Evolutionary conservation across 53 echinoderm and acorn worm species (phyloP).

Genomic region (Mesocentrotus franciscanus): DNA sequence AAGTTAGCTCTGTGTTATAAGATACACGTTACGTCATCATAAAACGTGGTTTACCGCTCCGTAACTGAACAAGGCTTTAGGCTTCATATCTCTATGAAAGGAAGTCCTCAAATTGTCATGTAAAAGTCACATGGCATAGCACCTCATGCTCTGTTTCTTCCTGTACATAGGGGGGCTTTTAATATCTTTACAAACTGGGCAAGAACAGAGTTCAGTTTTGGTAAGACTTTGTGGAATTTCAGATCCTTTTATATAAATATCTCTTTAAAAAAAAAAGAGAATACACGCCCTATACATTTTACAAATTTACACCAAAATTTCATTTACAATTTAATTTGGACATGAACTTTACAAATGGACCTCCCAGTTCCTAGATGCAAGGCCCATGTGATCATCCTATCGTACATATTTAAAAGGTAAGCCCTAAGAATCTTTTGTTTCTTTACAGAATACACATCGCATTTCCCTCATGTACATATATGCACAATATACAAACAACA

Average conservation of each 20-base stretch:
- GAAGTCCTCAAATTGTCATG: slow-evolving; percentile 59
- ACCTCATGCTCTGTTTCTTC: slow-evolving; percentile 28
- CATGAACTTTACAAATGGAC: slow-evolving; percentile 25
- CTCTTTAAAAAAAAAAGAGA: slow-evolving; percentile 1
- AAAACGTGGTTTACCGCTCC: no score
- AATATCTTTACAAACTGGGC: slow-evolving; percentile 40
- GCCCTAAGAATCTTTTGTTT: slow-evolving; percentile 13
- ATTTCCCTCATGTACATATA: slow-evolving; percentile 33
- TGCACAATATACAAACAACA: slow-evolving; percentile 7
- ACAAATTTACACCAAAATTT: slow-evolving; percentile 30
- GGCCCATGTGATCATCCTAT: not conserved
- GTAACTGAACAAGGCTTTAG: not conserved
- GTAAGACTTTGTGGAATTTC: slow-evolving; percentile 57
- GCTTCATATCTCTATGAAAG: slow-evolving; percentile 24
- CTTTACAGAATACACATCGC: slow-evolving; percentile 13
- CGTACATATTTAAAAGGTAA: not conserved
- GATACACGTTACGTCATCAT: no score
- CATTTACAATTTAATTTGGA: not conserved
- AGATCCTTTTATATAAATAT: slow-evolving; percentile 30
- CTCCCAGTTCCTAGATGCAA: not conserved
- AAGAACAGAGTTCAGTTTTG: slow-evolving; percentile 45
- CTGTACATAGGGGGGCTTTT: slow-evolving; percentile 5
- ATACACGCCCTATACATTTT: slow-evolving; percentile 25
- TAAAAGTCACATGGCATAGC: slow-evolving; percentile 49
- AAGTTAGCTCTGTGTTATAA: no score